Conservation (phyloP, 2,888 invertebrate genomes). For the Molanna angustata region DNA sequence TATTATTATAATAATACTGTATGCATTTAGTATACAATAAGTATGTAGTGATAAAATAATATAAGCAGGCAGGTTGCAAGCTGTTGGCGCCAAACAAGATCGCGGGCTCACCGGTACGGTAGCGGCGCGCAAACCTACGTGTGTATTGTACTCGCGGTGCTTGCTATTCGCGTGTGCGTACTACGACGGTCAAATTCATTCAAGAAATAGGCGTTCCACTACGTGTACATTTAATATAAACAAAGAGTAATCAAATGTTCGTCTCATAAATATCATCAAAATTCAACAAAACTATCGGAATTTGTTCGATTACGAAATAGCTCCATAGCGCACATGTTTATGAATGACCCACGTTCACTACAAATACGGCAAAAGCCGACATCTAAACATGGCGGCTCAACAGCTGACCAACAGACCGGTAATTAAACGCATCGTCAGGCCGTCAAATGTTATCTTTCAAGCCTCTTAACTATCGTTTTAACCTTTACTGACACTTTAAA, state of each 20-base stretch:
- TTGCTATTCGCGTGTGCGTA: slow-evolving; percentile 17
- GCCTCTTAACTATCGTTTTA: background rate
- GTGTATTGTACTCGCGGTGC: slow-evolving; percentile 7
- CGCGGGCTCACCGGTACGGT: slow-evolving; percentile 13
- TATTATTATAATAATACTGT: no score
- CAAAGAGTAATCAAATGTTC: slow-evolving; percentile 12
- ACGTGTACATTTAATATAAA: slow-evolving; percentile 13
- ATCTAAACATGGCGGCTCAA: slow-evolving; percentile 55
- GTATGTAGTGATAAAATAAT: no score
- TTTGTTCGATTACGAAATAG: slow-evolving; percentile 17
- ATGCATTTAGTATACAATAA: no score
- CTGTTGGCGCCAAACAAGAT: slow-evolving; percentile 17
- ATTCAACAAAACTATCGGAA: slow-evolving; percentile 15
- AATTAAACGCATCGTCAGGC: slow-evolving; percentile 26
- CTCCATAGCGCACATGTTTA: slow-evolving; percentile 25
- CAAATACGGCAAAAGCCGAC: slow-evolving; percentile 27
- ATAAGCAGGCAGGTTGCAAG: background rate
- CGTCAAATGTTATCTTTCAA: slow-evolving; percentile 10
- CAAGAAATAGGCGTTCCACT: slow-evolving; percentile 25
- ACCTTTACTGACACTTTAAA: background rate
- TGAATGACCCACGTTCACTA: slow-evolving; percentile 27
- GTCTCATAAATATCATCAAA: no score
- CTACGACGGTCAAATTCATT: slow-evolving; percentile 19
- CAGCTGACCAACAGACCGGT: slow-evolving; percentile 49
- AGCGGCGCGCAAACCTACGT: slow-evolving; percentile 19